Evolutionary conservation across 2,888 invertebrate species (phyloP).

Genomic region (Tetragonisca angustula): DNA sequence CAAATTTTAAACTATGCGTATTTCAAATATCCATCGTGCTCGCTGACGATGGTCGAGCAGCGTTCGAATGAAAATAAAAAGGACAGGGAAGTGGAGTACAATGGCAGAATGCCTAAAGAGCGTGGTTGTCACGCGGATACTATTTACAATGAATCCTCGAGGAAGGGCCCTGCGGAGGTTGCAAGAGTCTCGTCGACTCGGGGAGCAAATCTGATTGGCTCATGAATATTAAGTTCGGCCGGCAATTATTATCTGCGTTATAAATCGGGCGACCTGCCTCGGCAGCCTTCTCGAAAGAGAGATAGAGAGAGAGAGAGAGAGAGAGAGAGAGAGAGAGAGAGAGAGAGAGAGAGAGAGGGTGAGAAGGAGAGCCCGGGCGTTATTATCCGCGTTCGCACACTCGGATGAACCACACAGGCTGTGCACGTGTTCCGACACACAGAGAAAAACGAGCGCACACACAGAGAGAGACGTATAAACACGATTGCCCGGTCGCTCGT

Average conservation of each 20-base stretch:
- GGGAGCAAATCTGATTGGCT: constrained; percentile 84
- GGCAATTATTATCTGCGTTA: constrained; percentile 84
- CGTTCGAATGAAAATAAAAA: not conserved
- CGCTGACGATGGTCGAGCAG: not conserved
- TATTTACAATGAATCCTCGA: constrained; percentile 74
- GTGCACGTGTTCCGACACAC: constrained; percentile 14
- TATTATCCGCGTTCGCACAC: constrained; percentile 72
- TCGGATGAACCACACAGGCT: constrained; percentile 17
- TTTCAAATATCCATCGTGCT: not conserved
- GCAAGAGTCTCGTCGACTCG: constrained; percentile 78
- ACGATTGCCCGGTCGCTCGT: constrained; percentile 16
- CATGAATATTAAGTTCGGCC: constrained; percentile 84
- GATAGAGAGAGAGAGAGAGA: constrained; percentile 12
- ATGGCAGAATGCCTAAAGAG: not conserved
- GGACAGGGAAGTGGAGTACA: not conserved
- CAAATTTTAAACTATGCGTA: not conserved
- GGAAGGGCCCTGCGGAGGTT: constrained; percentile 72
- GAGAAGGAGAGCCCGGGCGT: constrained; percentile 59
- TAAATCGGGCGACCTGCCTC: constrained; percentile 81
- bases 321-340: constrained; percentile 1
- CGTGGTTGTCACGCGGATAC: constrained; percentile 24
- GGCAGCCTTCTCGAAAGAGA: constrained; percentile 58
- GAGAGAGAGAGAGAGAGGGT: not conserved
- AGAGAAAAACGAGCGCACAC: constrained; percentile 30
- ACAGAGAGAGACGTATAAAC: constrained; percentile 25